These are phyloP conservation scores for Micropoecilia bifurca DNA, from an alignment of 2,797 vertebrate species.

Conservation along the genomic window DNA sequence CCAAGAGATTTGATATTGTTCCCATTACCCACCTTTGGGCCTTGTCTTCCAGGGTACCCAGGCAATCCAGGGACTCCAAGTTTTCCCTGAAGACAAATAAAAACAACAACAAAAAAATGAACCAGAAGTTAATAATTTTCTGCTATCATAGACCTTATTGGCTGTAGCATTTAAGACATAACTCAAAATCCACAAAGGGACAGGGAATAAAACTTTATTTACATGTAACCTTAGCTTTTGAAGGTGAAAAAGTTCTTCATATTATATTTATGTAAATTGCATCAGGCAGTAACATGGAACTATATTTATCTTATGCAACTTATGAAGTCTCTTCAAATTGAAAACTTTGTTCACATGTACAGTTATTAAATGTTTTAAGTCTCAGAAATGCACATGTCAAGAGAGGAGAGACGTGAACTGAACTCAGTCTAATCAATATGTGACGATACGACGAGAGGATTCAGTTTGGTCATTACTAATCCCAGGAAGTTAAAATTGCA, in stretches of 20 bases:
- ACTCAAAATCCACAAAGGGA: conserved; percentile 37
- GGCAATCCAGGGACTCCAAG: conserved; percentile 97
- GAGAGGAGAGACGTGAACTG: not conserved
- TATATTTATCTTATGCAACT: not conserved
- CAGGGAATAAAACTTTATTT: conserved; percentile 39
- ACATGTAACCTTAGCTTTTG: conserved; percentile 34
- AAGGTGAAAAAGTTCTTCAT: conserved; percentile 15
- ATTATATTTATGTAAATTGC: conserved; percentile 40
- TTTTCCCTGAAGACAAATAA: conserved; percentile 86
- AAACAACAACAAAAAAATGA: conserved; percentile 32
- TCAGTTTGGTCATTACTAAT: not conserved
- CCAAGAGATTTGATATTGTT: conserved; percentile 2
- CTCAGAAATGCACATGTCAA: not conserved
- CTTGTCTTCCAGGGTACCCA: conserved; percentile 97
- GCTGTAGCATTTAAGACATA: not conserved
- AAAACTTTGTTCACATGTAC: not conserved
- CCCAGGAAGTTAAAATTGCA: not conserved
- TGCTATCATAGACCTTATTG: conserved; percentile 23
- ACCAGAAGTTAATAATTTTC: conserved; percentile 21
- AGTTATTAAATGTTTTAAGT: not conserved
- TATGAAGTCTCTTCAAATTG: not conserved
- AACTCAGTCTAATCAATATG: not conserved
- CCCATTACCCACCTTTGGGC: conserved; percentile 87
- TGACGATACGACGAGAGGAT: not conserved
- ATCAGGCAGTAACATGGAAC: conserved; percentile 14